Evolutionary conservation across 1,140 invertebrate genomes (phyloP).

Genomic region (Centruroides sculpturatus): DNA sequence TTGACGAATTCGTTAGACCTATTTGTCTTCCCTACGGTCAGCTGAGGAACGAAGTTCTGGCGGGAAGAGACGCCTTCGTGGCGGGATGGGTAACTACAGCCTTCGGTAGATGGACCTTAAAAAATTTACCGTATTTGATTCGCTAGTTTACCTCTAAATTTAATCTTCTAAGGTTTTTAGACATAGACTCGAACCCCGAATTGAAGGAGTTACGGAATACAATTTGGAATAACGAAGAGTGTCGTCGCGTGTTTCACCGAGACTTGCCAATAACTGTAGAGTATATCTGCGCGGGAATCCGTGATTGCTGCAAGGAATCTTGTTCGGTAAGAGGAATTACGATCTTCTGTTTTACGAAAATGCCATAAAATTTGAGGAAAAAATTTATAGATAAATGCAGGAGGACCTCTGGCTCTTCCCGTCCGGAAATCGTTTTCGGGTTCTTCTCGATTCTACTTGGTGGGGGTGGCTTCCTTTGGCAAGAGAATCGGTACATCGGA

Average conservation of each 20-base stretch:
- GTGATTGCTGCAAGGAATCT: too few species aligned
- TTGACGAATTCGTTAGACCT: conserved; percentile 45
- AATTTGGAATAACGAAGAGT: not conserved
- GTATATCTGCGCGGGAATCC: conserved; percentile 62
- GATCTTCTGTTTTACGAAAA: too few species aligned
- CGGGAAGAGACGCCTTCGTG: conserved; percentile 40
- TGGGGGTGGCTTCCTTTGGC: conserved; percentile 24
- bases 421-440: not conserved
- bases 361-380: not conserved
- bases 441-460: conserved; percentile 14
- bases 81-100: conserved; percentile 52
- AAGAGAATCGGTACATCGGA: conserved; percentile 52
- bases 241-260: conserved; percentile 6
- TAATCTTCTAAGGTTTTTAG: too few species aligned
- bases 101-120: not conserved
- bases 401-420: conserved; percentile 40
- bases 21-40: conserved; percentile 53
- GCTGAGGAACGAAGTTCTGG: conserved; percentile 29
- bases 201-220: not conserved
- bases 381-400: conserved; percentile 44
- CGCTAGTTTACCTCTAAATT: too few species aligned
- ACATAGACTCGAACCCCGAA: not conserved
- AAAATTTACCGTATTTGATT: too few species aligned
- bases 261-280: conserved; percentile 9
- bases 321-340: too few species aligned